Evolutionary conservation across 2,888 invertebrate genomes (phyloP), one percentile per base, ranked within the genome.

Genomic region (Hydrotaea diabolus): DNA sequence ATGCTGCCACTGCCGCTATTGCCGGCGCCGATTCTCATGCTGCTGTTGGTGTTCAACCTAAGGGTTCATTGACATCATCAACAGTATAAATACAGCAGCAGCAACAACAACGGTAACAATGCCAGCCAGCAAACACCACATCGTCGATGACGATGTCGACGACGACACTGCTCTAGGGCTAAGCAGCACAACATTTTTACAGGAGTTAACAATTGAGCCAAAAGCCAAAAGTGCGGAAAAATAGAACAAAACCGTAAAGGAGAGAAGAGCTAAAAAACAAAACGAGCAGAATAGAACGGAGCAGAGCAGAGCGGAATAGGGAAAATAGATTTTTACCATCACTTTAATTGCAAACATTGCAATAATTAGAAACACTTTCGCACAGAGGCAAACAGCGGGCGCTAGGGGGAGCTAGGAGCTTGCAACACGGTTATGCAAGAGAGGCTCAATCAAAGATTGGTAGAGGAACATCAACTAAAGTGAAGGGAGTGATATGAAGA

Each of bases 51-150:
- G 74, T 59, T 81, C 77, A 72, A 80, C 77, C 19, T 62, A 80
- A 84, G 75, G 80, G 85, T 82, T 85, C 82, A 85, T 74, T 85
- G 79, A 85, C 85, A 82, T 64, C 36, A 62, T 59, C 74, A n/a
- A n/a, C n/a, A n/a, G n/a, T n/a, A n/a, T n/a, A n/a, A n/a, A n/a
- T n/a, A n/a, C n/a, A n/a, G n/a, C n/a, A n/a, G n/a, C n/a, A n/a
- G n/a, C n/a, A n/a, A n/a, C n/a, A n/a, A n/a, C n/a, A n/a, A n/a
- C n/a, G n/a, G n/a, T n/a, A n/a, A n/a, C n/a, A n/a, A n/a, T n/a
- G n/a, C n/a, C n/a, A 74, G 19, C 69, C 66, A 85, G 31, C 55
- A 74, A 59, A 64, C 66, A 46, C 49, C 76, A 66, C 78, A 80
- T 80, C 80, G 74, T 31, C 31, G 71, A 23, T 49, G 46, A 26